phyloP scores from a whole-genome alignment of 2,113 vertebrate species.

The Plecotus auritus region DNA sequence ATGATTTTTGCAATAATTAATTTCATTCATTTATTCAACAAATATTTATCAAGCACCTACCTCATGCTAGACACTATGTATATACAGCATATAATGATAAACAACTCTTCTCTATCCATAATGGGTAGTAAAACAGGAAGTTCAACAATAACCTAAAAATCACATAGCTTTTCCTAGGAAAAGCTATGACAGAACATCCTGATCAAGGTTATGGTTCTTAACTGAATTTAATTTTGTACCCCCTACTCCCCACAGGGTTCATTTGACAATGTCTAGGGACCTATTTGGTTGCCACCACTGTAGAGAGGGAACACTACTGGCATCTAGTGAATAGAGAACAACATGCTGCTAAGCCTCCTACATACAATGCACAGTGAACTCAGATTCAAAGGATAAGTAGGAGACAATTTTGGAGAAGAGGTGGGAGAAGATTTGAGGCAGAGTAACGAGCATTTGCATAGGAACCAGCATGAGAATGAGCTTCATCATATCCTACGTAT shows the following conservation, averaged over 20 bases:
- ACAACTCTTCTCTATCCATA: background rate
- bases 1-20: background rate
- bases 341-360: background rate
- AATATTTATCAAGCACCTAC: background rate
- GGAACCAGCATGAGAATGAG: background rate
- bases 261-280: background rate
- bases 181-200: background rate
- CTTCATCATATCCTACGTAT: background rate
- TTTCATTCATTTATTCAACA: background rate
- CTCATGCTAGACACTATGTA: background rate
- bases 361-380: background rate
- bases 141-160: background rate
- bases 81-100: background rate
- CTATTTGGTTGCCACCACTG: background rate
- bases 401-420: background rate
- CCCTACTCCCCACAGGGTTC: background rate
- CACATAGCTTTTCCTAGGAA: background rate
- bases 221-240: background rate
- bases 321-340: background rate
- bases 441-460: background rate
- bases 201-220: background rate
- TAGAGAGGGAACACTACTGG: background rate
- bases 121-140: background rate
- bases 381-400: background rate
- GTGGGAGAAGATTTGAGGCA: background rate